These are phyloP conservation scores for Muscicapa comitata DNA, from an alignment of 2,797 vertebrate genomes.

Conservation along the genomic window DNA sequence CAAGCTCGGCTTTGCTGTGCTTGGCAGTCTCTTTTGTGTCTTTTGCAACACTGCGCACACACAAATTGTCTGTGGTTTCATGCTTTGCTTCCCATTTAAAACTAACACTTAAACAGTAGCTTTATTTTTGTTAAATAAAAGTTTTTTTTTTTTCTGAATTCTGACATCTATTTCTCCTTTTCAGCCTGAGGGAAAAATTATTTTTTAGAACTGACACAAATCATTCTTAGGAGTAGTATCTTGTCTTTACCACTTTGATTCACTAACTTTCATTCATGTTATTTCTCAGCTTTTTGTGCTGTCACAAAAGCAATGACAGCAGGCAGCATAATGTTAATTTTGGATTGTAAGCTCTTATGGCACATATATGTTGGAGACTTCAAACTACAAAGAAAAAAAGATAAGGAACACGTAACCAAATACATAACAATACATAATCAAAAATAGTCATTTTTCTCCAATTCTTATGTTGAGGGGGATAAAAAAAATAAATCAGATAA, in stretches of 20 bases:
- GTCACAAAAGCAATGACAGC: neutral
- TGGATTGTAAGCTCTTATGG: neutral
- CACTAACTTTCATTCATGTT: neutral
- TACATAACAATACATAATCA: neutral
- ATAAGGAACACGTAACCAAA: neutral
- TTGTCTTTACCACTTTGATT: neutral
- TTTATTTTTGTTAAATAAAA: constrained; percentile 57
- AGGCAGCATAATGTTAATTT: neutral
- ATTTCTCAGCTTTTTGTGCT: neutral
- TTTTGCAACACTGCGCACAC: constrained; percentile 22
- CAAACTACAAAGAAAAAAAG: neutral
- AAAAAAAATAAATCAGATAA: neutral
- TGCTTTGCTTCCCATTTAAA: constrained; percentile 56
- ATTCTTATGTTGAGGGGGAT: neutral
- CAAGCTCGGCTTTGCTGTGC: neutral
- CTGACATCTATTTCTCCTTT: neutral
- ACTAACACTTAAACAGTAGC: constrained; percentile 44
- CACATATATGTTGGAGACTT: neutral
- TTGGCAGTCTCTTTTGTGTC: constrained; percentile 29
- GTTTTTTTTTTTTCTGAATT: neutral
- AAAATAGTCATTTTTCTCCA: neutral
- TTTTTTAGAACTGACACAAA: neutral
- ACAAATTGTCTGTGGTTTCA: constrained; percentile 45
- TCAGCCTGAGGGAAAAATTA: neutral
- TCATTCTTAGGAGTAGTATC: neutral